Evolutionary conservation across 2,113 vertebrate species (phyloP).

Genomic region (Heptranchias perlo): DNA sequence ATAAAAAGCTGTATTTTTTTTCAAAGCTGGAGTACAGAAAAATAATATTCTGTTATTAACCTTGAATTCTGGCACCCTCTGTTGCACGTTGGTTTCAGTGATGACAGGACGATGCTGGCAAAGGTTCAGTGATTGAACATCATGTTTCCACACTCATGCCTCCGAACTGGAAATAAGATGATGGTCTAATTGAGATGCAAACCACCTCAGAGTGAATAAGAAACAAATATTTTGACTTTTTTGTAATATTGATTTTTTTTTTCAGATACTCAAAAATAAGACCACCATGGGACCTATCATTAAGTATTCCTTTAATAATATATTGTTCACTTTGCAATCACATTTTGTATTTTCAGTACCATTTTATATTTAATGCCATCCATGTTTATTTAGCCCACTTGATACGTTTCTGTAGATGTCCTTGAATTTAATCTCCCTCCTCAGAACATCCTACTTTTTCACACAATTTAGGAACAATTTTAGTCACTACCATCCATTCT

Average conservation of each 20-base stretch:
- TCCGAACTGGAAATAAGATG: neutral
- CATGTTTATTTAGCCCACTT: neutral
- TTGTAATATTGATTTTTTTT: neutral
- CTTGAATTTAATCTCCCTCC: slow-evolving; percentile 22
- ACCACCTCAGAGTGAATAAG: neutral
- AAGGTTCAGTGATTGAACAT: neutral
- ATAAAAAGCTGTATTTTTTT: neutral
- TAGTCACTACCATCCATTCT: neutral
- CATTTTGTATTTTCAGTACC: neutral
- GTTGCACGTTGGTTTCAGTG: neutral
- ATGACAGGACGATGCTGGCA: neutral
- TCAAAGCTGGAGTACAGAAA: neutral
- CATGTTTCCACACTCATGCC: neutral
- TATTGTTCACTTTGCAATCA: neutral
- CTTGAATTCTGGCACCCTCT: too few species aligned
- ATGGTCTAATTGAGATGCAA: neutral
- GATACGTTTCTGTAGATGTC: neutral
- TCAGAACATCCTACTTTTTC: slow-evolving; percentile 15
- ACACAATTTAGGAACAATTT: slow-evolving; percentile 12
- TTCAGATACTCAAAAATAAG: neutral
- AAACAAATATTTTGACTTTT: neutral
- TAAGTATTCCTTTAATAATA: neutral
- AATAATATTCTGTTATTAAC: neutral
- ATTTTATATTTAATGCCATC: neutral
- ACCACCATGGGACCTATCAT: neutral